Conservation (phyloP, 2,888 invertebrate species). For the Aethes cnicana region DNA sequence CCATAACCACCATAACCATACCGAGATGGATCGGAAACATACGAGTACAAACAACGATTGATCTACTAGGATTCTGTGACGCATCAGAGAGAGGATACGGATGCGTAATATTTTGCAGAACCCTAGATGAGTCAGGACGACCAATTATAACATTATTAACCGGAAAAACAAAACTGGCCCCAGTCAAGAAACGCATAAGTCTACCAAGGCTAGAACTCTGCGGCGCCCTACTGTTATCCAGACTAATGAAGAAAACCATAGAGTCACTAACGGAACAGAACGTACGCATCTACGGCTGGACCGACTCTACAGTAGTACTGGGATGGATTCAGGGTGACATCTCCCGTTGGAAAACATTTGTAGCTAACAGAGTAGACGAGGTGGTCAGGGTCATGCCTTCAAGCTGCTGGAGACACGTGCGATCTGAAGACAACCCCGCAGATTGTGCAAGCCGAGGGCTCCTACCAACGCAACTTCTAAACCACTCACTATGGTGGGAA, state of each 20-base stretch:
- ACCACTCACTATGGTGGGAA: not conserved
- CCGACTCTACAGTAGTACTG: slow-evolving; percentile 33
- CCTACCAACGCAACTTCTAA: not conserved
- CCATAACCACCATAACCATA: not conserved
- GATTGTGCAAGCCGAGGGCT: not conserved
- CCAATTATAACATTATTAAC: not conserved
- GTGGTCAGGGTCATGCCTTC: slow-evolving; percentile 23
- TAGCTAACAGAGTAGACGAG: slow-evolving; percentile 32
- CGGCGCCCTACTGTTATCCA: not conserved
- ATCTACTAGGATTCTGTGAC: not conserved
- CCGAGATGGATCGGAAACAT: slow-evolving; percentile 8
- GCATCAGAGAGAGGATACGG: not conserved
- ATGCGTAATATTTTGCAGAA: not conserved
- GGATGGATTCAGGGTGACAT: slow-evolving; percentile 34
- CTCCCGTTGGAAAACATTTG: slow-evolving; percentile 34
- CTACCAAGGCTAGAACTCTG: not conserved
- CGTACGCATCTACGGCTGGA: slow-evolving; percentile 30
- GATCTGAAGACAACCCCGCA: not conserved
- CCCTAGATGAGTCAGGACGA: not conserved
- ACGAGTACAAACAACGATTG: not conserved
- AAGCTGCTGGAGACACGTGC: not conserved
- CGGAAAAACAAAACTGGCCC: not conserved
- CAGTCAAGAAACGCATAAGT: not conserved
- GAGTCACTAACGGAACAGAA: not conserved
- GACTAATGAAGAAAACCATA: not conserved